Conservation (phyloP, 2,888 invertebrate species). For the Lasioglossum zephyrum region DNA sequence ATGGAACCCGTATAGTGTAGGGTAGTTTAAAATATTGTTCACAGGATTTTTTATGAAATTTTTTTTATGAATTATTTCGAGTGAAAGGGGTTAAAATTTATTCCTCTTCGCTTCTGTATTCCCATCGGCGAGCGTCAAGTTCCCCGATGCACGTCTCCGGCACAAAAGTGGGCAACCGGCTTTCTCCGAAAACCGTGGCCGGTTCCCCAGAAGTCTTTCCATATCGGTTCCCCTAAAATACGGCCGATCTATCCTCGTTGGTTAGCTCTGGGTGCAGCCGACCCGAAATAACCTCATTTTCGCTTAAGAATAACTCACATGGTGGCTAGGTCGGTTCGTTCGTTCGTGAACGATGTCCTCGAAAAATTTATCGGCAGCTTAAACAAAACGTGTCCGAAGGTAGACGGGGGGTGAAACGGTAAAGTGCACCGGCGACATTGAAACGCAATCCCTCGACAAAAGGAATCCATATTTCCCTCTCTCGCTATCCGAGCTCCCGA, state of each 20-base stretch:
- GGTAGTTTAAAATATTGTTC: too few species aligned
- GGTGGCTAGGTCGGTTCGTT: conserved; percentile 46
- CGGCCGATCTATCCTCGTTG: conserved; percentile 57
- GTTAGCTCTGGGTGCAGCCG: conserved; percentile 66
- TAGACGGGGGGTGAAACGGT: background rate
- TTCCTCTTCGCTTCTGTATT: background rate
- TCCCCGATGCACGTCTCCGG: background rate
- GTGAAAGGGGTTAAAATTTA: background rate
- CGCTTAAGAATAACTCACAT: conserved; percentile 78
- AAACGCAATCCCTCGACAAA: conserved; percentile 13
- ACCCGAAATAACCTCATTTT: conserved; percentile 80
- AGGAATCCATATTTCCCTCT: conserved; percentile 28
- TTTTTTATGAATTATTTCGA: too few species aligned
- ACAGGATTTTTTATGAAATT: too few species aligned
- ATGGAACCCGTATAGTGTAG: too few species aligned
- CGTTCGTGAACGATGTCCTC: conserved; percentile 24
- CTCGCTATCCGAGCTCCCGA: background rate
- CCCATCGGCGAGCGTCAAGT: background rate
- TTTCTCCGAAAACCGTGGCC: conserved; percentile 23
- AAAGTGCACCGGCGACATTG: background rate
- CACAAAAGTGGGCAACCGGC: background rate
- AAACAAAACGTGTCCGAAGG: background rate
- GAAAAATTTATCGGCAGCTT: conserved; percentile 3
- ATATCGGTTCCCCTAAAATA: conserved; percentile 59
- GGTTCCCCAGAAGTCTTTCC: conserved; percentile 25